Evolutionary conservation across 2,113 vertebrate genomes (phyloP).

Genomic region (Archilochus colubris): DNA sequence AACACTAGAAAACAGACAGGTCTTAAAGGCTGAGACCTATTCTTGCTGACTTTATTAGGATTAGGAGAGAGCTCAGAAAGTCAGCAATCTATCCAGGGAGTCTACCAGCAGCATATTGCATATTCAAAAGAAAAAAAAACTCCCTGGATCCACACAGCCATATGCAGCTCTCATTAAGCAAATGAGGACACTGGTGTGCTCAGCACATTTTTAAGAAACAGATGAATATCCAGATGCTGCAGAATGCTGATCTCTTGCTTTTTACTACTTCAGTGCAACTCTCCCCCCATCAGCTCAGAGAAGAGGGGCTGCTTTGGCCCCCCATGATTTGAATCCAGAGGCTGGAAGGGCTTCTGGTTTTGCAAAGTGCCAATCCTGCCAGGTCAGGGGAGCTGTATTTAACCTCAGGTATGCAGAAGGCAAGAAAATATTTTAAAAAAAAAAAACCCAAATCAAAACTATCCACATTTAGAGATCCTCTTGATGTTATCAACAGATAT

Average conservation of each 20-base stretch:
- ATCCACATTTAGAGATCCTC: neutral
- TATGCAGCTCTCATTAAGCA: neutral
- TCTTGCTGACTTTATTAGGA: neutral
- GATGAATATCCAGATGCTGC: neutral
- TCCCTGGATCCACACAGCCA: neutral
- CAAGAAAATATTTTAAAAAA: neutral
- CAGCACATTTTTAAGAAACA: neutral
- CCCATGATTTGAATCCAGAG: neutral
- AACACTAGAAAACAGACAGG: neutral
- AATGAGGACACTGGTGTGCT: neutral
- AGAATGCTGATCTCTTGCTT: neutral
- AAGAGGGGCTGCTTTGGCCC: neutral
- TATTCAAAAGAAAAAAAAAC: neutral
- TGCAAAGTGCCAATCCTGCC: neutral
- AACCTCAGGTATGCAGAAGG: neutral
- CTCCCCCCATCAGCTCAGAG: neutral
- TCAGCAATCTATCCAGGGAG: neutral
- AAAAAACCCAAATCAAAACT: accelerated
- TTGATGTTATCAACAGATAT: neutral
- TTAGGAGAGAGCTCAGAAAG: neutral
- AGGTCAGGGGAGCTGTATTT: neutral
- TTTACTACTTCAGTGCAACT: neutral
- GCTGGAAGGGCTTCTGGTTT: neutral
- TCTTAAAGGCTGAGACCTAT: neutral
- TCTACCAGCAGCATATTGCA: neutral